phyloP scores from a whole-genome alignment of 92 coral and sea anemone species.

The Epizoanthus ramosus region DNA sequence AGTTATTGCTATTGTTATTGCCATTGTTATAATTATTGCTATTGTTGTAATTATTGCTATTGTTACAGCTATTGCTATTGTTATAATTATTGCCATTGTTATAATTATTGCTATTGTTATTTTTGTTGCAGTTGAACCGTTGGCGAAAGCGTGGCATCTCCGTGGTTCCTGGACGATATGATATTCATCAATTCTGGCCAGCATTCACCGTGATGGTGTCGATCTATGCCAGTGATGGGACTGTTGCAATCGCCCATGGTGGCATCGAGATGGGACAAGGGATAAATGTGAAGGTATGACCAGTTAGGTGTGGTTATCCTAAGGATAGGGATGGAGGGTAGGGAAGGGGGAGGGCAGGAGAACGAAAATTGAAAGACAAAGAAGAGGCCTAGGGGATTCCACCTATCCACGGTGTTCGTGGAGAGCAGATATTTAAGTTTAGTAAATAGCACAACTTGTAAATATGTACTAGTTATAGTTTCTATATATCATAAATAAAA shows the following conservation, averaged over 20 bases:
- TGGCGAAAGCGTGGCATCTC: constrained; percentile 71
- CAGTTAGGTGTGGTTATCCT: background rate
- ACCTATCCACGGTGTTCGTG: too few species aligned
- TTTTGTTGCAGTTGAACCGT: constrained; percentile 49
- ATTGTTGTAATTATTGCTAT: background rate
- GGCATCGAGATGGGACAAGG: constrained; percentile 74
- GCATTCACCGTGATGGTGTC: constrained; percentile 56
- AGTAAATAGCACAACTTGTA: too few species aligned
- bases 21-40: background rate
- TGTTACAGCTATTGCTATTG: too few species aligned
- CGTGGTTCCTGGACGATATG: constrained; percentile 53
- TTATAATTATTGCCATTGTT: background rate
- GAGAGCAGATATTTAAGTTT: too few species aligned
- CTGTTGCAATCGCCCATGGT: constrained; percentile 64
- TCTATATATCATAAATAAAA: too few species aligned
- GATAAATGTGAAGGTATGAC: constrained; percentile 64
- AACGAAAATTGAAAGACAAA: too few species aligned
- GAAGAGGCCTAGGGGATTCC: too few species aligned
- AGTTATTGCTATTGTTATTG: background rate
- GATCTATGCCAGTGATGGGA: constrained; percentile 57
- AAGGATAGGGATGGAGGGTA: too few species aligned
- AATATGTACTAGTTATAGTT: too few species aligned
- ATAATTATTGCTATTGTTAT: background rate
- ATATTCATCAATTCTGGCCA: constrained; percentile 18
- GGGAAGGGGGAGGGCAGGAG: too few species aligned